Conservation (phyloP, 2,797 vertebrate genomes). For the Echiichthys vipera region DNA sequence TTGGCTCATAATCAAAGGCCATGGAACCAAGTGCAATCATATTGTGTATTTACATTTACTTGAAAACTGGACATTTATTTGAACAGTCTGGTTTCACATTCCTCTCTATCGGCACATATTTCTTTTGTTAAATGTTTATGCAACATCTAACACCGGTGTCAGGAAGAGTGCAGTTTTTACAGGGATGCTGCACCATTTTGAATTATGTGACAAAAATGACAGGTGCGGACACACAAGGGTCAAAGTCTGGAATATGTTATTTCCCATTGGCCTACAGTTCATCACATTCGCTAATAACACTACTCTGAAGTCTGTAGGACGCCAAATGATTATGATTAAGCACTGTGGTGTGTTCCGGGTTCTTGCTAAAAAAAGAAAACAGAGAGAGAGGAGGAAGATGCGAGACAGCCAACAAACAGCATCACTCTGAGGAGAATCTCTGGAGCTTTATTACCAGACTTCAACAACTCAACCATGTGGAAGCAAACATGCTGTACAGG, state of each 20-base stretch:
- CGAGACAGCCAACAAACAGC: constrained; percentile 49
- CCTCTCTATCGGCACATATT: background rate
- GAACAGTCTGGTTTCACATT: background rate
- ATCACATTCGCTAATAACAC: constrained; percentile 1
- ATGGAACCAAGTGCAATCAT: constrained; percentile 53
- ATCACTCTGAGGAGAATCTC: constrained; percentile 56
- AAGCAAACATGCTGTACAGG: constrained; percentile 54
- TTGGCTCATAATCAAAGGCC: constrained; percentile 39
- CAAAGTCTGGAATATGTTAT: constrained; percentile 54
- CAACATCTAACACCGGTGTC: background rate
- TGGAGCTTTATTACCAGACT: constrained; percentile 71
- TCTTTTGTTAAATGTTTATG: constrained; percentile 6
- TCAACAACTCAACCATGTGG: constrained; percentile 57
- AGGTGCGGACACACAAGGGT: constrained; percentile 28
- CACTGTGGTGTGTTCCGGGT: constrained; percentile 22
- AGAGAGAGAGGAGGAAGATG: constrained; percentile 12
- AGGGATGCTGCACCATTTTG: constrained; percentile 37
- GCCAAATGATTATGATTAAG: constrained; percentile 44
- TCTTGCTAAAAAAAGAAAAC: constrained; percentile 12
- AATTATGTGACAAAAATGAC: constrained; percentile 39
- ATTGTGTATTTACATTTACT: constrained; percentile 62
- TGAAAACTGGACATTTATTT: constrained; percentile 23
- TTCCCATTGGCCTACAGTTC: constrained; percentile 39
- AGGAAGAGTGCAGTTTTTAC: constrained; percentile 30
- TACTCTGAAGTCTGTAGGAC: constrained; percentile 26